Evolutionary conservation across 2,888 invertebrate genomes (phyloP).

Genomic region (Pycnomerus fuliginosus): DNA sequence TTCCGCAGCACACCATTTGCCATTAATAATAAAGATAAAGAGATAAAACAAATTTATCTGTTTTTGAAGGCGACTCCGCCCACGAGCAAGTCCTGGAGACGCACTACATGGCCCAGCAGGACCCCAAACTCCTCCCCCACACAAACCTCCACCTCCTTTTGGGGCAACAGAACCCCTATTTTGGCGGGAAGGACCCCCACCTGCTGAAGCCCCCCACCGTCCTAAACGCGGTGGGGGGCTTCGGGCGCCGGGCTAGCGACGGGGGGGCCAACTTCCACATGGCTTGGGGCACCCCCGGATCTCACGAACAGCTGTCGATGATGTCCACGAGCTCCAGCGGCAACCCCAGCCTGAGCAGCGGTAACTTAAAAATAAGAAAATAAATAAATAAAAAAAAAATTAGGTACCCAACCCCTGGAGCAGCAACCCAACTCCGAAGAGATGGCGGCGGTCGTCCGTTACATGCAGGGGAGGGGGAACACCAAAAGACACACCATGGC

Average conservation of each 20-base stretch:
- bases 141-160: slow-evolving; percentile 81
- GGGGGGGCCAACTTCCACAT: slow-evolving; percentile 91
- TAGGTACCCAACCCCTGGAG: slow-evolving; percentile 50
- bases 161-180: slow-evolving; percentile 79
- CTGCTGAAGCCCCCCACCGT: slow-evolving; percentile 90
- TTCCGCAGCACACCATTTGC: too few species aligned
- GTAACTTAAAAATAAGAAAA: too few species aligned
- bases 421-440: slow-evolving; percentile 53
- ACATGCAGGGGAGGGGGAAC: slow-evolving; percentile 74
- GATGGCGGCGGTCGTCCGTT: slow-evolving; percentile 63
- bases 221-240: slow-evolving; percentile 79
- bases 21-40: too few species aligned
- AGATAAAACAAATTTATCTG: too few species aligned
- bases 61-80: too few species aligned
- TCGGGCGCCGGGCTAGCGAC: slow-evolving; percentile 91
- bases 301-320: slow-evolving; percentile 54
- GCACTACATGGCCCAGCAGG: slow-evolving; percentile 54
- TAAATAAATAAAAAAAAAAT: too few species aligned
- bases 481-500: slow-evolving; percentile 78
- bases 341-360: slow-evolving; percentile 54
- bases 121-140: slow-evolving; percentile 63
- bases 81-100: slow-evolving; percentile 55
- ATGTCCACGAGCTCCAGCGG: slow-evolving; percentile 56
- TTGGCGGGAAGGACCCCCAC: slow-evolving; percentile 91
- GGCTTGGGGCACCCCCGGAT: slow-evolving; percentile 55